phyloP scores from a whole-genome alignment of 2,888 invertebrate genomes.

The Calephelis perditalis region DNA sequence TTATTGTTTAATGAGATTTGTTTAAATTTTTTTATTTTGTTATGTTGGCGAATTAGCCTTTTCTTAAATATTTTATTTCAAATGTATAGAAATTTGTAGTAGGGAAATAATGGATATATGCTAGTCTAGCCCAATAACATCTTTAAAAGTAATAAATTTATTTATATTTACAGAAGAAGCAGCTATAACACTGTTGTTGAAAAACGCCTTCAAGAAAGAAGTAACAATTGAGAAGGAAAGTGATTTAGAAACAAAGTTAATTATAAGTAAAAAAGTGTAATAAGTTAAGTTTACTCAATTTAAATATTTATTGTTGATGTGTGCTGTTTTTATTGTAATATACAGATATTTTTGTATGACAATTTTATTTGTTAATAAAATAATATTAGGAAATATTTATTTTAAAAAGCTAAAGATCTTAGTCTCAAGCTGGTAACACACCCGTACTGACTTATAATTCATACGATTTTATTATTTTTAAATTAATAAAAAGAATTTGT shows the following conservation, averaged over 20 bases:
- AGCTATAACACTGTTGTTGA: slow-evolving; percentile 78
- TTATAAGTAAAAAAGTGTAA: slow-evolving; percentile 55
- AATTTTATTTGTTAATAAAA: slow-evolving; percentile 25
- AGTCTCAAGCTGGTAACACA: neutral
- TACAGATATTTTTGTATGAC: slow-evolving; percentile 45
- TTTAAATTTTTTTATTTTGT: too few species aligned
- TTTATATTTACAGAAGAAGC: slow-evolving; percentile 75
- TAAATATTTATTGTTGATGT: slow-evolving; percentile 28
- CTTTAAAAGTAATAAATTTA: too few species aligned
- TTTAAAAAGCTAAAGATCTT: neutral
- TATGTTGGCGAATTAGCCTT: too few species aligned
- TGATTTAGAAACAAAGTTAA: slow-evolving; percentile 62
- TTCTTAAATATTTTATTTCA: too few species aligned
- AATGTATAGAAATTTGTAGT: too few species aligned
- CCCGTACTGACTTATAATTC: too few species aligned
- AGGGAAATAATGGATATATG: too few species aligned
- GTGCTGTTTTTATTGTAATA: slow-evolving; percentile 32
- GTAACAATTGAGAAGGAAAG: slow-evolving; percentile 70
- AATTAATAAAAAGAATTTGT: too few species aligned
- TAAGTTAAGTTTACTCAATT: slow-evolving; percentile 29
- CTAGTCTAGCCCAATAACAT: too few species aligned
- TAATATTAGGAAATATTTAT: slow-evolving; percentile 6
- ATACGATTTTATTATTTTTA: too few species aligned
- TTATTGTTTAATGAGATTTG: too few species aligned
- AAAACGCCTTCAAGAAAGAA: slow-evolving; percentile 76